These are phyloP conservation scores for Schizopygopsis pylzovi DNA, from an alignment of 2,797 vertebrate genomes.

Conservation along the genomic window DNA sequence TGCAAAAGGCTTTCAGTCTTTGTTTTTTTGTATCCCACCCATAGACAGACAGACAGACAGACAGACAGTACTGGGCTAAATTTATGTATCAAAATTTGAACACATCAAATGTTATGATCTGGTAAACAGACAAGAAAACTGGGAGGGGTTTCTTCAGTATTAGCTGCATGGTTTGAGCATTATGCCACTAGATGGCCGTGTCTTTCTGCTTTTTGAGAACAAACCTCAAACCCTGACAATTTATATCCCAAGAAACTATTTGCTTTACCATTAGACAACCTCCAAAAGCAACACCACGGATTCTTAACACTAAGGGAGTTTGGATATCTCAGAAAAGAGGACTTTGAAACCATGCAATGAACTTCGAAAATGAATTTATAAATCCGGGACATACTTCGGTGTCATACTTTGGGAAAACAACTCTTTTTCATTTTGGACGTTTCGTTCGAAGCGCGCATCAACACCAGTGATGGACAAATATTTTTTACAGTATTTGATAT, in stretches of 20 bases:
- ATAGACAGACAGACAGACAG: not conserved
- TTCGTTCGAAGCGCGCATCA: not conserved
- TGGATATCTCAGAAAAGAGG: not conserved
- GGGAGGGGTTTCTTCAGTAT: slow-evolving; percentile 1
- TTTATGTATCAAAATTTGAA: not conserved
- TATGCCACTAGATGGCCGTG: slow-evolving; percentile 39
- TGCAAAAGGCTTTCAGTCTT: not conserved
- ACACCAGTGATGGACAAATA: not conserved
- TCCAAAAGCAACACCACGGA: slow-evolving; percentile 18
- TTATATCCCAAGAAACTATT: slow-evolving; percentile 14
- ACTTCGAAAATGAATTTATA: not conserved
- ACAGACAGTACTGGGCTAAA: not conserved
- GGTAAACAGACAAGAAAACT: not conserved
- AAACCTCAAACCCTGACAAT: not conserved
- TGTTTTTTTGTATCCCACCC: not conserved
- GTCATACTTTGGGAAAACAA: not conserved
- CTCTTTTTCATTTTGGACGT: not conserved
- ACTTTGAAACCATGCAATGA: slow-evolving; percentile 4
- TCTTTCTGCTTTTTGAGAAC: slow-evolving; percentile 6
- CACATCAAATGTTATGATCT: no score
- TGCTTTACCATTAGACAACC: not conserved
- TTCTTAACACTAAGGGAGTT: not conserved
- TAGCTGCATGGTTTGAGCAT: not conserved
- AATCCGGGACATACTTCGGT: not conserved
- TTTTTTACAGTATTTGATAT: not conserved